These are phyloP conservation scores for Agriopis marginaria DNA, from an alignment of 2,888 invertebrate species.

Conservation along the genomic window DNA sequence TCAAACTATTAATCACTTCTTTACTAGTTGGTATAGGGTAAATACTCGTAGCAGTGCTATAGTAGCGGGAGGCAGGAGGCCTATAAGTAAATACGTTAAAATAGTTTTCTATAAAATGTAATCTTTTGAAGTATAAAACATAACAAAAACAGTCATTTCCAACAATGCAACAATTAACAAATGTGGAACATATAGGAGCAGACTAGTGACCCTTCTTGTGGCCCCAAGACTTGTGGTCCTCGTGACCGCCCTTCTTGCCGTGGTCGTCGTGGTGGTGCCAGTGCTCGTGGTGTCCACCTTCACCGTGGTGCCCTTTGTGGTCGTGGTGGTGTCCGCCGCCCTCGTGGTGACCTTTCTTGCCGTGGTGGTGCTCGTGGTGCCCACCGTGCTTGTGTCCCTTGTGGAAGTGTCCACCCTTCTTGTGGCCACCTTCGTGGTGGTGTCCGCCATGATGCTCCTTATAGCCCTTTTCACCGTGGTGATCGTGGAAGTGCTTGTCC, in stretches of 20 bases:
- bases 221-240: constrained; percentile 92
- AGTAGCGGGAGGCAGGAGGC: not conserved
- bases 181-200: constrained; percentile 44
- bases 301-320: constrained; percentile 92
- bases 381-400: constrained; percentile 92
- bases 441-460: constrained; percentile 92
- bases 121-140: constrained; percentile 55
- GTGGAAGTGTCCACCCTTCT: constrained; percentile 93
- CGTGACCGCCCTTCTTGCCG: constrained; percentile 92
- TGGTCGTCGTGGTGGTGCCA: constrained; percentile 90
- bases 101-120: constrained; percentile 38
- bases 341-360: constrained; percentile 91
- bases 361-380: constrained; percentile 91
- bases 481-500: constrained; percentile 94
- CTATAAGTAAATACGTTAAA: not conserved
- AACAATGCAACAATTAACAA: constrained; percentile 69
- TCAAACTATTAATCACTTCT: not conserved
- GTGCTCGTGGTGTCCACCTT: constrained; percentile 92
- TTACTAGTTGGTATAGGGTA: not conserved
- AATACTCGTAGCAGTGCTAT: not conserved
- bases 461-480: constrained; percentile 92
- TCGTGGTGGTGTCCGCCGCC: constrained; percentile 92
- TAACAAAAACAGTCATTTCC: constrained; percentile 61
- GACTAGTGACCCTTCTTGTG: constrained; percentile 85
- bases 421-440: constrained; percentile 91